These are phyloP conservation scores for Cheilosia urbana DNA, from an alignment of 2,888 invertebrate species.

Conservation along the genomic window DNA sequence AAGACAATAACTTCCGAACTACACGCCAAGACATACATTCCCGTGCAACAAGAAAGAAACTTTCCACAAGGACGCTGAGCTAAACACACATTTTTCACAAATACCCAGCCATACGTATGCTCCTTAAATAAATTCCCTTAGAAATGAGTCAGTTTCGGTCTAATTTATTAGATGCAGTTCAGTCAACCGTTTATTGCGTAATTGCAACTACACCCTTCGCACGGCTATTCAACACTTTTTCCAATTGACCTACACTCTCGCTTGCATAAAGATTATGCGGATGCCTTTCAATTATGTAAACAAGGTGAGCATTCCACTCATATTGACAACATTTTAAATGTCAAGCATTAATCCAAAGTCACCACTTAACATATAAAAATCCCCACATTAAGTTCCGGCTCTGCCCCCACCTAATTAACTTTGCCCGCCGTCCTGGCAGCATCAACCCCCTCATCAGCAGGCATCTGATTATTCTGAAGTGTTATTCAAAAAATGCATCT, in stretches of 20 bases:
- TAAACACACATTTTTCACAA: no score
- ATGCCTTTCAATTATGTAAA: slow-evolving; percentile 71
- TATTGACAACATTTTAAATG: slow-evolving; percentile 73
- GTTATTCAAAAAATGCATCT: slow-evolving; percentile 70
- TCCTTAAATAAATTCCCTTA: no score
- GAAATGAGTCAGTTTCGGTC: slow-evolving; percentile 5
- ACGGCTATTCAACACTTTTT: slow-evolving; percentile 38
- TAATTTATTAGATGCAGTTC: slow-evolving; percentile 29
- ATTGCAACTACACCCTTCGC: slow-evolving; percentile 15
- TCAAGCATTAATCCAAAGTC: slow-evolving; percentile 72
- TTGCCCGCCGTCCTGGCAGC: slow-evolving; percentile 25
- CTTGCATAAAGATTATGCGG: slow-evolving; percentile 37
- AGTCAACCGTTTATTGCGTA: slow-evolving; percentile 43
- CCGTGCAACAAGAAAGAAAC: not conserved
- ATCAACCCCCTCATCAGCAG: slow-evolving; percentile 1
- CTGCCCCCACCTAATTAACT: slow-evolving; percentile 64
- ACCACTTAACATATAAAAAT: slow-evolving; percentile 66
- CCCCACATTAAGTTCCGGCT: slow-evolving; percentile 35
- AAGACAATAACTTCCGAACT: slow-evolving; percentile 28
- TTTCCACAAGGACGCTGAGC: not conserved
- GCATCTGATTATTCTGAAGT: slow-evolving; percentile 68
- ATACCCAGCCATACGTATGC: no score
- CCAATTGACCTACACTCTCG: slow-evolving; percentile 65
- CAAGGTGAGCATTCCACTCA: slow-evolving; percentile 73
- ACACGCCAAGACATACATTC: slow-evolving; percentile 13